Base-by-base conservation (phyloP, 2,888 invertebrate species). In the Mycalesis mineus region DNA sequence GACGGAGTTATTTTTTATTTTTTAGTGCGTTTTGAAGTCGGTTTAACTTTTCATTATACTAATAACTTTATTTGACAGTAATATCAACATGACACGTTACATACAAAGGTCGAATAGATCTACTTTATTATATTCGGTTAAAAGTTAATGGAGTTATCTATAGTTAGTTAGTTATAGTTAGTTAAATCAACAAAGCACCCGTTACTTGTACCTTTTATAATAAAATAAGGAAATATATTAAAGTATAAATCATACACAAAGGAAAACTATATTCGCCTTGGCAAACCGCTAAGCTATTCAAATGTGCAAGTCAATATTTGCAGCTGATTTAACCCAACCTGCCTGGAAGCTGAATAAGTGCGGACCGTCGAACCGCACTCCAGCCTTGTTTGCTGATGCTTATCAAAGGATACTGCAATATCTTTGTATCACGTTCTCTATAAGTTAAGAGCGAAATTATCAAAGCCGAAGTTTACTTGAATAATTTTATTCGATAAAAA, bases 301-400 rank as follows among this genome's bases (percentile, higher is more conserved):
- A 61, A 61, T 58, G 53, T 57, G 49, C 15, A 49, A 55, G 58
- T 58, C 58, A 61, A 58, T 58, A 60, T 61, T 61, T 61, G 58
- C 39, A 52, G 61, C 52, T 53, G 61, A 57, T 58, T 58, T 61
- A 53, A 58, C 41, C 55, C 48, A 54, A 50, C 49, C 42, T 55
- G 55, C 37, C 52, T 58, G 50, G 17, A 40, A 29, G 47, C 28
- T 29, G 33, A 29, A 57, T 50, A 28, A 50, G 52, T 53, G 45
- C 41, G 49, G 57, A 47, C 55, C 39, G 51, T 45, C 54, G 39
- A 58, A 56, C 49, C 60, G 42, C 39, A 56, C 66, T 71, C 17
- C 36, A 28, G 49, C 31, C 50, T 31, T 51, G 69, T 75, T 75
- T 72, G 70, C 68, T 65, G 71, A 75, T 74, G 69, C 64, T 66